Conservation (phyloP, 1,140 invertebrate species). For the Whitmania pigra region DNA sequence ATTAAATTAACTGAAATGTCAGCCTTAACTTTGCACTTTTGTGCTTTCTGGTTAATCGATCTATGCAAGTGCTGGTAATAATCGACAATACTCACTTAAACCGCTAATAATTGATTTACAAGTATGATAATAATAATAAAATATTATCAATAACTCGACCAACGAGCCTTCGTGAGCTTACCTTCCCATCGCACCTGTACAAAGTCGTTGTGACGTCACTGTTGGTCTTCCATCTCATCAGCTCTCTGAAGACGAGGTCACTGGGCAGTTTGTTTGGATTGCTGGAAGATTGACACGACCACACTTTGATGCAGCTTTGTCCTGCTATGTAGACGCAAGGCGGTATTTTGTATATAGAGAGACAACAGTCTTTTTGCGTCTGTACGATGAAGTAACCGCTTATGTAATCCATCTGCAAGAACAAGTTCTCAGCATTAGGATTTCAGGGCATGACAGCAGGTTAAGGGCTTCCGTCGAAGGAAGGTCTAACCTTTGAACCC, state of each 20-base stretch:
- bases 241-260: not conserved
- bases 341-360: conserved; percentile 2
- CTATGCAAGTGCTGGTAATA: no score
- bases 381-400: conserved; percentile 5
- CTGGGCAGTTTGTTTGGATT: conserved; percentile 6
- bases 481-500: not conserved
- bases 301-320: conserved; percentile 1
- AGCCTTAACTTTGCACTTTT: no score
- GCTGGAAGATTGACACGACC: not conserved
- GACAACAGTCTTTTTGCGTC: conserved; percentile 12
- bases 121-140: no score
- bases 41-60: no score
- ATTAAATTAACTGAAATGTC: no score
- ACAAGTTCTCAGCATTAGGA: not conserved
- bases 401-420: conserved; percentile 6
- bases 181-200: conserved; percentile 9
- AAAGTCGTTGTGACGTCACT: not conserved
- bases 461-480: conserved; percentile 3
- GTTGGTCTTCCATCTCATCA: not conserved
- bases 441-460: not conserved
- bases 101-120: no score
- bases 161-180: no score
- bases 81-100: no score
- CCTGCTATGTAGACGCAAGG: conserved; percentile 10
- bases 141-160: no score